phyloP scores from a whole-genome alignment of 2,113 vertebrate species.

The Catharus minimus region DNA sequence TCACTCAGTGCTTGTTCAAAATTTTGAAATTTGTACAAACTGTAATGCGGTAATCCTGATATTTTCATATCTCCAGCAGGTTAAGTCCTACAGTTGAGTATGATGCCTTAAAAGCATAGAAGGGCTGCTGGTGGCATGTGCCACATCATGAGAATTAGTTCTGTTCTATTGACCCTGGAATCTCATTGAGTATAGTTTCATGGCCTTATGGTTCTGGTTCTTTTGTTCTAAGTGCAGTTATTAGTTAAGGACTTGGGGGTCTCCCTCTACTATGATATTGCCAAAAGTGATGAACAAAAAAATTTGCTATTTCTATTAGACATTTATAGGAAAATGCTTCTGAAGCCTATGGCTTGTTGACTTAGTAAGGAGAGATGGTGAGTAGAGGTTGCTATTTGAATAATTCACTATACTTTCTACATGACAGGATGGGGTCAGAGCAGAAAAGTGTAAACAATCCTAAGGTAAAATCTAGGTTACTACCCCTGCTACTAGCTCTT shows the following conservation, averaged over 20 bases:
- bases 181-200: not conserved
- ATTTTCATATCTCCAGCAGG: not conserved
- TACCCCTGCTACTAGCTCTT: slow-evolving; percentile 2
- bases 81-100: not conserved
- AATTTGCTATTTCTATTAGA: not conserved
- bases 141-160: not conserved
- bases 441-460: slow-evolving; percentile 15
- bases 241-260: not conserved
- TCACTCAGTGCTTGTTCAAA: not conserved
- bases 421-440: not conserved
- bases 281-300: not conserved
- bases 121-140: not conserved
- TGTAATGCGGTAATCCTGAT: not conserved
- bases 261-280: not conserved
- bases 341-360: not conserved
- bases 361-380: not conserved
- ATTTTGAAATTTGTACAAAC: not conserved
- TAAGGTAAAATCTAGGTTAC: slow-evolving; percentile 48
- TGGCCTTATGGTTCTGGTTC: not conserved
- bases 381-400: not conserved
- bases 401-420: not conserved
- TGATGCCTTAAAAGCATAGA: not conserved
- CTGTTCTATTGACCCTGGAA: not conserved
- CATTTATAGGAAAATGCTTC: not conserved
- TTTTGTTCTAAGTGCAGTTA: not conserved